These are phyloP conservation scores for Rotaria sp. DNA, from an alignment of 2,888 invertebrate species.

Conservation along the genomic window DNA sequence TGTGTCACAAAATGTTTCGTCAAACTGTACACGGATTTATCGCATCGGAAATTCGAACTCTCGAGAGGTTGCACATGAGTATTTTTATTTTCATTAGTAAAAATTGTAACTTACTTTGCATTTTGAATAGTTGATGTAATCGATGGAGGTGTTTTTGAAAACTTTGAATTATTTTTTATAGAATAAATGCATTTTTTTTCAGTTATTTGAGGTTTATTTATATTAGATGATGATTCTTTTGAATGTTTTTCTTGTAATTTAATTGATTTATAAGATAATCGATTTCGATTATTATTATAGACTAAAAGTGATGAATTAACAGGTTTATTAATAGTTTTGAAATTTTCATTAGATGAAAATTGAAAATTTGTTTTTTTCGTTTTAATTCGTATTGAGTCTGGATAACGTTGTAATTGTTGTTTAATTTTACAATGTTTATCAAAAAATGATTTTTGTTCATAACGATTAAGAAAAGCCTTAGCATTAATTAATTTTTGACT, in stretches of 20 bases:
- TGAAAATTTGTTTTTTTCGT: too few relatives aligned
- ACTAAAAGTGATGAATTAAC: background rate
- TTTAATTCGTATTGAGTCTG: background rate
- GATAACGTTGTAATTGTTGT: background rate
- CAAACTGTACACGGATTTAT: too few relatives aligned
- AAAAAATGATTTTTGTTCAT: background rate
- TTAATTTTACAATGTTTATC: background rate
- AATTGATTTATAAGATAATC: background rate
- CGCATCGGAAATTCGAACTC: too few relatives aligned
- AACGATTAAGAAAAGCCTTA: background rate
- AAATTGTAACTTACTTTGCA: too few relatives aligned
- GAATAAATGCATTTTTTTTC: too few relatives aligned
- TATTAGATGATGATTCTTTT: background rate
- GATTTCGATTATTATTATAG: background rate
- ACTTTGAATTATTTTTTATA: too few relatives aligned
- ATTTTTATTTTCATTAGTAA: too few relatives aligned
- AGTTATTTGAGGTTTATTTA: too few relatives aligned
- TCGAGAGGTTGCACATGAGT: too few relatives aligned
- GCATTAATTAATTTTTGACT: slow-evolving; percentile 16
- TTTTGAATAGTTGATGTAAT: too few relatives aligned
- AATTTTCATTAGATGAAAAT: background rate
- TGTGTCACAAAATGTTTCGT: too few relatives aligned
- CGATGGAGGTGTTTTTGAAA: too few relatives aligned
- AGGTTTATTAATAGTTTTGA: background rate
- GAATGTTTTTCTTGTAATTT: background rate